Conservation (phyloP, 2,888 invertebrate genomes). For the Microctonus brassicae region DNA sequence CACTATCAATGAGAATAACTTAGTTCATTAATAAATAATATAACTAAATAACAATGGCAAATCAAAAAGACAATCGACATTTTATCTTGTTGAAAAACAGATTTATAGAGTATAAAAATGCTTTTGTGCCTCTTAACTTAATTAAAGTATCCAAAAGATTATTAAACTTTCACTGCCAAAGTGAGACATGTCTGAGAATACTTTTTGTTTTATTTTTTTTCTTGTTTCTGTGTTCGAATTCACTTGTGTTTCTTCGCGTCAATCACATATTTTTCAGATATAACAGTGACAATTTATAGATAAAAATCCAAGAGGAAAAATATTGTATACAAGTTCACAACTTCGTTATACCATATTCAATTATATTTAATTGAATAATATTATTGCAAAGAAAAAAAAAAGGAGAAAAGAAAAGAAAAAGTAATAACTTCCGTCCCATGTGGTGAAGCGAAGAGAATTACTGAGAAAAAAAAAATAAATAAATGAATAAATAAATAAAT, state of each 20-base stretch:
- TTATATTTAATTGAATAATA: not conserved
- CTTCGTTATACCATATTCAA: not conserved
- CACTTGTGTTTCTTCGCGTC: not conserved
- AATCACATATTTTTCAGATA: not conserved
- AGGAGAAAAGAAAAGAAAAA: too few relatives aligned
- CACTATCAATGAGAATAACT: slow-evolving; percentile 43
- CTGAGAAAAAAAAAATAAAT: not conserved
- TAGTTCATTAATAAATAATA: slow-evolving; percentile 35
- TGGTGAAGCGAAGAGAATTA: not conserved
- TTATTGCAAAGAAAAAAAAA: too few relatives aligned
- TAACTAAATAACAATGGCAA: slow-evolving; percentile 7
- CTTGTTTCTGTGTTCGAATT: not conserved
- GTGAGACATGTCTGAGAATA: not conserved
- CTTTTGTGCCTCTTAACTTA: not conserved
- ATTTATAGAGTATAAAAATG: not conserved
- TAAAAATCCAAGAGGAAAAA: not conserved
- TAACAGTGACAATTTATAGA: not conserved
- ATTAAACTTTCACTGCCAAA: not conserved
- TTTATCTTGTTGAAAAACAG: not conserved
- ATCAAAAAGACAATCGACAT: slow-evolving; percentile 28
- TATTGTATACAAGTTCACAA: not conserved
- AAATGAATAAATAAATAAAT: not conserved
- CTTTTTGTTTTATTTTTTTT: not conserved
- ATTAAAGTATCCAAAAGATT: not conserved
- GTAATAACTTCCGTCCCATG: slow-evolving; percentile 30